Evolutionary conservation across 2,113 vertebrate species (phyloP).

Genomic region (Gallinago jamesoni): DNA sequence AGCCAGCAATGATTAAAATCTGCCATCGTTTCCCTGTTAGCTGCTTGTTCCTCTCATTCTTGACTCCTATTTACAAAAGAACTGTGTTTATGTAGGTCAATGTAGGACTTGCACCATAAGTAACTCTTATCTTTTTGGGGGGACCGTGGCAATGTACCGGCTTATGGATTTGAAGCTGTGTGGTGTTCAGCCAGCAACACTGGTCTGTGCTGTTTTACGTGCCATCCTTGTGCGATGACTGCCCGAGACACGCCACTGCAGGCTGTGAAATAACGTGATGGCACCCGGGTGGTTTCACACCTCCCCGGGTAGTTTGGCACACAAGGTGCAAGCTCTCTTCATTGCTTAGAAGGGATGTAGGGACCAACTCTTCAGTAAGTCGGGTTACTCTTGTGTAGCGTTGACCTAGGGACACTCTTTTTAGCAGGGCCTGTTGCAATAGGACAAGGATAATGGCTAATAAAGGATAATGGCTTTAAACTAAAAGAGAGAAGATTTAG

Average conservation of each 20-base stretch:
- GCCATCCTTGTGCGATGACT: background rate
- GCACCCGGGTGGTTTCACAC: fast-evolving
- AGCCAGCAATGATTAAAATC: background rate
- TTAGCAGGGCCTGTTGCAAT: background rate
- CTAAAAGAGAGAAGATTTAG: background rate
- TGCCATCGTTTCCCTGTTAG: background rate
- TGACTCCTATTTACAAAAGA: background rate
- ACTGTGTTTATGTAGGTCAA: constrained; percentile 16
- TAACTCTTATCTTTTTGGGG: background rate
- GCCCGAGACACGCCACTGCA: background rate
- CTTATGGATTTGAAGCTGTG: background rate
- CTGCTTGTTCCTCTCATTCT: constrained; percentile 1
- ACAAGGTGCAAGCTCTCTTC: background rate
- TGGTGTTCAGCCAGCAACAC: background rate
- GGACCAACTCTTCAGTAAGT: no score
- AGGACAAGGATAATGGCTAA: background rate
- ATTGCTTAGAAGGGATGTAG: background rate
- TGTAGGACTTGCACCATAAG: background rate
- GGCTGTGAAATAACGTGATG: background rate
- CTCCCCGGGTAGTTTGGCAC: background rate
- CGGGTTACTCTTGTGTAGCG: background rate
- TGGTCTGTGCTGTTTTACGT: background rate
- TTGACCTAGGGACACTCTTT: background rate
- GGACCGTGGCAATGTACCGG: background rate
- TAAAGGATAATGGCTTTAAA: background rate